Evolutionary conservation across 2,113 vertebrate genomes (phyloP), one percentile per base, ranked within the genome.

Genomic region (Thamnophis sirtalis): DNA sequence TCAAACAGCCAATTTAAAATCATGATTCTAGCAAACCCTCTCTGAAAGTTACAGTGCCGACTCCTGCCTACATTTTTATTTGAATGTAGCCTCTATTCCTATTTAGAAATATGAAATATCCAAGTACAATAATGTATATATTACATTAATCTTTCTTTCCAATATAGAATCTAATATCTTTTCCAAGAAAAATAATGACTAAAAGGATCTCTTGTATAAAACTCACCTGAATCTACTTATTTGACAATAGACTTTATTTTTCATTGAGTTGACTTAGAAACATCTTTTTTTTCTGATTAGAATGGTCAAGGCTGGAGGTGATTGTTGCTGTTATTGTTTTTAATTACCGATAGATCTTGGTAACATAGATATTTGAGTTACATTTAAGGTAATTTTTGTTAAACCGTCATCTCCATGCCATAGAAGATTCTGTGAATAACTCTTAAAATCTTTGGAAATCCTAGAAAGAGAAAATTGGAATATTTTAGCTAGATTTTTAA

Each of bases 1-100:
- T 95, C 92, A 91, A 58, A 84, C 88, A 93, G 88, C 91, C 93
- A 94, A 0, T 90, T 89, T 60, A 94, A 89, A 91, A 88, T 85
- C 49, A 88, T 33, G 93, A 93, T 87, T 95, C 22, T 85, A 93
- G 58, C 38, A 58, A 92, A 53, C 21, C 49, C 49, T 55, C 6
- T 85, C 93, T 92, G n/a, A 94, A 96, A 73, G 48, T 89, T 43
- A 73, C 43, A 94, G 80, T 13, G 58, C 17, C 60, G 86, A 94
- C 91, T 88, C 90, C 49, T 89, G 80, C 85, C 24, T 86, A 55
- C 0, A 68, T 60, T 73, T 94, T 91, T 51, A 60, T 86, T 93
- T 94, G 28, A n/a, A 43, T 48, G 58, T 88, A 94, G 87, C 15
- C 56, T 93, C n/a, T 90, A 88, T 91, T 89, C 89, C 63, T 0